Evolutionary conservation across 2,888 invertebrate species (phyloP).

Genomic region (Hypsopygia costalis): DNA sequence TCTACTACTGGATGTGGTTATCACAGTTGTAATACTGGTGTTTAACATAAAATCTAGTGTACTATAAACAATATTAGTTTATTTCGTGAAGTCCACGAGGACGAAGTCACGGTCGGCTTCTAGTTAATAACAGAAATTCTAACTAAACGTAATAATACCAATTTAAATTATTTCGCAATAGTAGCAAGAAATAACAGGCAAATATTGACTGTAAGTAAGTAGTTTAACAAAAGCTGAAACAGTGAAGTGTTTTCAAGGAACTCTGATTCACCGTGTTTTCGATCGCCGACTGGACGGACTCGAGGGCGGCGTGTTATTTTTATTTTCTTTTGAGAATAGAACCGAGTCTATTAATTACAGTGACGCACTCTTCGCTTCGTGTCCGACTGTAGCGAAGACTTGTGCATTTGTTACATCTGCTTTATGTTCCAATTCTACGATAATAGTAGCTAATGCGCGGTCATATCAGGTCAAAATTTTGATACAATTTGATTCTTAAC

Average conservation of each 20-base stretch:
- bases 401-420: constrained; percentile 44
- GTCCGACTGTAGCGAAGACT: constrained; percentile 36
- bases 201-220: constrained; percentile 44
- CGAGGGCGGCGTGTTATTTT: constrained; percentile 61
- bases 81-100: too few relatives aligned
- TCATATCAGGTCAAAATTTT: not conserved
- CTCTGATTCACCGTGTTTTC: constrained; percentile 66
- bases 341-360: constrained; percentile 69
- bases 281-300: constrained; percentile 39
- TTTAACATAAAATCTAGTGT: too few relatives aligned
- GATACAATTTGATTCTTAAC: constrained; percentile 1
- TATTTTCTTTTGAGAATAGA: constrained; percentile 74
- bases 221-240: constrained; percentile 46
- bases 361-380: constrained; percentile 62
- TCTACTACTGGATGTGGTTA: too few relatives aligned
- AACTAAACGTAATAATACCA: too few relatives aligned
- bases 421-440: constrained; percentile 30
- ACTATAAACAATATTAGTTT: too few relatives aligned
- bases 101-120: too few relatives aligned
- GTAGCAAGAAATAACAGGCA: constrained; percentile 35
- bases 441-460: constrained; percentile 2
- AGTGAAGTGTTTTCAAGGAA: constrained; percentile 58
- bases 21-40: too few relatives aligned
- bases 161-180: constrained; percentile 13
- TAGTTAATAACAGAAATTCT: too few relatives aligned